Percentiles rank a stretch among this genome's conserved stretches.
phyloP scores from a whole-genome alignment of 2,797 vertebrate genomes.

The Cryptoblepharus egeriae region DNA sequence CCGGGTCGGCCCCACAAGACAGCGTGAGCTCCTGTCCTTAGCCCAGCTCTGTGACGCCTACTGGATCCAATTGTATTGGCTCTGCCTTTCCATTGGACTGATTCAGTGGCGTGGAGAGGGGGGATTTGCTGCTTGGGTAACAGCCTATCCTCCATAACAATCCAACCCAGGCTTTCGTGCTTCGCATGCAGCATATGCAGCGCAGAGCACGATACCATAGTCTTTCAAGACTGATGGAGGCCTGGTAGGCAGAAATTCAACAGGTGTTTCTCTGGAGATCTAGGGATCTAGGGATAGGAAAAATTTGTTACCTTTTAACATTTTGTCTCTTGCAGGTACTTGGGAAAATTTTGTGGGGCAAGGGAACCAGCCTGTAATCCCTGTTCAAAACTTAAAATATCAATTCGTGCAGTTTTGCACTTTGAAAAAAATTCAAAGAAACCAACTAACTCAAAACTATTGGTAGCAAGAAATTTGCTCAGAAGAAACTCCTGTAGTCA shows the following conservation, averaged over 20 bases:
- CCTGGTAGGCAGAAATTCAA: slow-evolving; percentile 1
- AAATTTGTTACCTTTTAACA: neutral
- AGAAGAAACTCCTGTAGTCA: neutral
- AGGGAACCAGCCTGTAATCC: neutral
- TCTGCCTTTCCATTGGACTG: too few relatives aligned
- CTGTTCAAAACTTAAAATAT: neutral
- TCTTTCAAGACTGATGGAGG: too few relatives aligned
- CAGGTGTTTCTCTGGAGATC: neutral
- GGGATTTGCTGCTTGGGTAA: too few relatives aligned
- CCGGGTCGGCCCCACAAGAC: too few relatives aligned
- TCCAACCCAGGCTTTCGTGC: too few relatives aligned
- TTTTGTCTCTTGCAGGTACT: neutral
- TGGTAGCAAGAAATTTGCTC: neutral
- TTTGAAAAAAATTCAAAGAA: neutral
- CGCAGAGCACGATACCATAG: too few relatives aligned
- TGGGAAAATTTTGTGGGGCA: neutral
- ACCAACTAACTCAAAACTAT: neutral
- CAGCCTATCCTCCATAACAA: too few relatives aligned
- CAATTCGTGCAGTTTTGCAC: neutral
- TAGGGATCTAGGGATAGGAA: neutral
- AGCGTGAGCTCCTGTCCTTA: too few relatives aligned
- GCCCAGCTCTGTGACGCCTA: too few relatives aligned
- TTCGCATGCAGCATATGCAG: too few relatives aligned
- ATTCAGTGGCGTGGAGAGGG: too few relatives aligned
- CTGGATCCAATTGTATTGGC: too few relatives aligned